Evolutionary conservation across 2,888 invertebrate species (phyloP), one percentile per base, ranked within the genome.

Genomic region (Biston betularia): DNA sequence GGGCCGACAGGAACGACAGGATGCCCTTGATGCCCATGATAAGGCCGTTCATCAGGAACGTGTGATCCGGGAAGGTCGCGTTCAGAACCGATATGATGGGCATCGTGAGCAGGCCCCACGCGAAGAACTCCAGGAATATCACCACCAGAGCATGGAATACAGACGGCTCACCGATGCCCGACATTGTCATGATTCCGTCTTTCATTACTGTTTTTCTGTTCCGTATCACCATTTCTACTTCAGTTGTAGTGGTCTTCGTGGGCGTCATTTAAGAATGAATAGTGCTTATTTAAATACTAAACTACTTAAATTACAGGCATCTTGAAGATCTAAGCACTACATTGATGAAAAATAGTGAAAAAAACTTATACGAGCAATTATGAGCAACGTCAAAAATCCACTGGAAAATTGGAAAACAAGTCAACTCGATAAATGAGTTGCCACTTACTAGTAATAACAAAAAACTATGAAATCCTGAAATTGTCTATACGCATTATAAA

Each of bases 61-160:
- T 99, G 91, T 99, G 99, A 90, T 98, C 97, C 74, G 99, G 99
- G 94, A 99, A 99, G 68, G 99, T 99, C 81, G 97, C 97, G 92
- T 99, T 99, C 76, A 99, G 95, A 80, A 98, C 98, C 78, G 95
- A 93, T 87, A 99, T 99, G 84, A 99, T 97, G 68, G 99, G 99
- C 96, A 99, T 98, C 73, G 99, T 99, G 75, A 99, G 95, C 76
- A 99, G 95, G 62, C 99, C 99, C 99, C 99, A 99, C 77, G 99
- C 98, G 94, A 99, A 99, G 94, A 99, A 99, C 94, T 99, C 99
- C 92, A 99, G 95, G 95, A 99, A 99, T 93, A 99, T 99, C 84
- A 99, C 98, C 87, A 99, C 97, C 89, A 99, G 94, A 72, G 99
- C 99, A 96, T 99, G 99, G 93, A 98, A 98, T 73, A 99, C 97